Evolutionary conservation across 2,113 vertebrate species (phyloP).

Genomic region (Mandrillus leucophaeus): DNA sequence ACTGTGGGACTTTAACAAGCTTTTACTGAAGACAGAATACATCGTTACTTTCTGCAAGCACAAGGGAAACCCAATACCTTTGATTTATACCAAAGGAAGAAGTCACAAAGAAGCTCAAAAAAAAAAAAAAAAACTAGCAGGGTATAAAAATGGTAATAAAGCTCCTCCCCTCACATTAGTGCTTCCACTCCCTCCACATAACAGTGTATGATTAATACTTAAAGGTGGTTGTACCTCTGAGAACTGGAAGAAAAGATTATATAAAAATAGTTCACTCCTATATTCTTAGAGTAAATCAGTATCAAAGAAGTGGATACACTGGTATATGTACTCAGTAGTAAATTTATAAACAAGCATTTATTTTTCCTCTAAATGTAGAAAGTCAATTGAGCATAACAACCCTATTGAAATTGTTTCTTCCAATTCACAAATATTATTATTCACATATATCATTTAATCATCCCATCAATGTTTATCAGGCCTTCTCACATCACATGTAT

Average conservation of each 20-base stretch:
- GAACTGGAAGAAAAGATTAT: neutral
- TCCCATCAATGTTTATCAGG: neutral
- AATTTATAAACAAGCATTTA: conserved; percentile 5
- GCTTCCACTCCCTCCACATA: neutral
- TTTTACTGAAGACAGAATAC: neutral
- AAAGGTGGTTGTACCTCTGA: neutral
- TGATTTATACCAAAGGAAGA: neutral
- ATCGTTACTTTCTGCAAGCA: neutral
- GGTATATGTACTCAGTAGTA: neutral
- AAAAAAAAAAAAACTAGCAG: neutral
- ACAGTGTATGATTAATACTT: neutral
- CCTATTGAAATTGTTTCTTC: neutral
- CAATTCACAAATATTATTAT: neutral
- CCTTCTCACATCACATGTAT: neutral
- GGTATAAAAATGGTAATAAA: neutral
- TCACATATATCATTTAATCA: neutral
- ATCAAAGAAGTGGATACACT: neutral
- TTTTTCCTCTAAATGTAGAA: conserved; percentile 31
- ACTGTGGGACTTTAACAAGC: neutral
- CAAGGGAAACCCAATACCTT: neutral
- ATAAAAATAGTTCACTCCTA: neutral
- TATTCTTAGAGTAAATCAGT: neutral
- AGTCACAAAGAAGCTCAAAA: neutral
- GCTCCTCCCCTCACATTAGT: neutral
- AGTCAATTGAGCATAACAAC: neutral